A percentile compares a stretch with the other conserved stretches of the same genome.
phyloP scores from a whole-genome alignment of 1,140 invertebrate species.

The Drosophila sp. region DNA sequence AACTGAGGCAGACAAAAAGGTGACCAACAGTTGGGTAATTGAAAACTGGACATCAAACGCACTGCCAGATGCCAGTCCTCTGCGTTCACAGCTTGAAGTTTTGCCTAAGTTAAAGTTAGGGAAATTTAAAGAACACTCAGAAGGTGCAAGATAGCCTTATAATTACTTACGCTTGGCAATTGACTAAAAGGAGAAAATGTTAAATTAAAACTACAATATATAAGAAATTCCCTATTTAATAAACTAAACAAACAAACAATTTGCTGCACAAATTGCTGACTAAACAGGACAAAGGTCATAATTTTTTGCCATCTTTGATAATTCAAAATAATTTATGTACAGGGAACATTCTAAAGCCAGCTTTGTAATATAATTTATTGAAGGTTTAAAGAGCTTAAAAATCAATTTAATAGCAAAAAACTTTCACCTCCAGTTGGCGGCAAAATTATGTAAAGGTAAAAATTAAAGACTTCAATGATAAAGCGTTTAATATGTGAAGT shows the following conservation, averaged over 20 bases:
- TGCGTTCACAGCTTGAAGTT: no score
- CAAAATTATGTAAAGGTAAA: no score
- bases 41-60: neutral
- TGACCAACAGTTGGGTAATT: neutral
- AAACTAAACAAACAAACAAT: neutral
- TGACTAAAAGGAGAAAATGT: no score
- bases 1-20: neutral
- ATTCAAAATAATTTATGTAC: no score
- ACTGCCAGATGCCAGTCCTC: neutral
- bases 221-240: no score
- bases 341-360: neutral
- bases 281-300: neutral
- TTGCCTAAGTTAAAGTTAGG: no score
- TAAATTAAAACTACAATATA: neutral
- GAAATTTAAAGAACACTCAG: no score
- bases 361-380: neutral
- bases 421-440: neutral
- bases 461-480: no score
- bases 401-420: neutral
- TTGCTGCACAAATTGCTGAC: conserved; percentile 4
- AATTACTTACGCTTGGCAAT: no score
- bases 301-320: neutral
- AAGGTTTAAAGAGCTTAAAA: neutral
- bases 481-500: no score
- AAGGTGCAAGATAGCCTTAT: no score